These are phyloP conservation scores for Noctilio leporinus DNA, from an alignment of 2,113 vertebrate genomes.

Conservation along the genomic window DNA sequence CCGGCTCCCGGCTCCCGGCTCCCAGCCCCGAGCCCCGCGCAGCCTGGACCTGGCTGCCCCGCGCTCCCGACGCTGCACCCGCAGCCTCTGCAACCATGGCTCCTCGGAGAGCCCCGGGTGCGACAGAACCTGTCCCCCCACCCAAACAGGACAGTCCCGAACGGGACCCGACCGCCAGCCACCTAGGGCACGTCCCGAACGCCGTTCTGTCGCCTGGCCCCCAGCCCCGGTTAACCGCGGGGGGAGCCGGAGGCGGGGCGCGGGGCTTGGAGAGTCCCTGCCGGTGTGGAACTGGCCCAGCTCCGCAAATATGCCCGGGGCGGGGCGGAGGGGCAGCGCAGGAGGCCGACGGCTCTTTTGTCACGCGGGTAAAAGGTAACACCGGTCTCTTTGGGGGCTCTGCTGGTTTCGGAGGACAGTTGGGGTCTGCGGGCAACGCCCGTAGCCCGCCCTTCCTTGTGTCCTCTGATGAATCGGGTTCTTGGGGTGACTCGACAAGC, in stretches of 20 bases:
- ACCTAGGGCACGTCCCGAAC: neutral
- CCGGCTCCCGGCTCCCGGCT: neutral
- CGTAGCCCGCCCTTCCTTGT: slow-evolving; percentile 5
- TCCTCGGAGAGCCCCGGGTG: neutral
- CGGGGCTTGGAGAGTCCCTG: neutral
- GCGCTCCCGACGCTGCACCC: neutral
- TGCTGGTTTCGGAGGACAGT: neutral
- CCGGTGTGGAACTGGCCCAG: neutral
- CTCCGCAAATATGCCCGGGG: neutral
- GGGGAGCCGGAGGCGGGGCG: neutral
- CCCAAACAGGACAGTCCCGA: neutral
- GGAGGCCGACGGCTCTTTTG: neutral
- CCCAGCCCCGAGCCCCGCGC: neutral
- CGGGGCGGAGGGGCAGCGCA: neutral
- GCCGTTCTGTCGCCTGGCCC: neutral
- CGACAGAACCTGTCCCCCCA: neutral
- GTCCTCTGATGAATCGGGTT: neutral
- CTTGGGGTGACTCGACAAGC: neutral
- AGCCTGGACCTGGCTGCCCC: neutral
- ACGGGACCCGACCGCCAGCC: neutral
- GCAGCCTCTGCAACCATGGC: neutral
- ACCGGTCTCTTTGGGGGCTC: neutral
- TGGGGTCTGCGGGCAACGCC: neutral
- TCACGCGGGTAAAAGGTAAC: neutral
- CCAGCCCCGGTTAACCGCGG: neutral